These are phyloP conservation scores for Daktulosphaira vitifoliae DNA, from an alignment of 1,140 invertebrate species.

Conservation along the genomic window DNA sequence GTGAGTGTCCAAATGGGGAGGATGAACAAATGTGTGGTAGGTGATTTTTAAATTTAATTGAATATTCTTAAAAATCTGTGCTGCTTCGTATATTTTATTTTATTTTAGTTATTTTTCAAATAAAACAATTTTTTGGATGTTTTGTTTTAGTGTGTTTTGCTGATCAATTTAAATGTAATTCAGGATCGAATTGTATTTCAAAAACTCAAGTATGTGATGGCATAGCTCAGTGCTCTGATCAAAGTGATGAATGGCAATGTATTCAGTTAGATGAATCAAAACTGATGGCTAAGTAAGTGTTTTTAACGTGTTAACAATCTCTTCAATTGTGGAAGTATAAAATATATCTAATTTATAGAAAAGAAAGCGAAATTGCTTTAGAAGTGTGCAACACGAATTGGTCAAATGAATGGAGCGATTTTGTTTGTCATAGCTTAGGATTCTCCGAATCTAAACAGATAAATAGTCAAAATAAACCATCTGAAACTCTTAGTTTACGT, in stretches of 20 bases:
- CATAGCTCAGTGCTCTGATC: constrained; percentile 52
- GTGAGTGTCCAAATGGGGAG: constrained; percentile 55
- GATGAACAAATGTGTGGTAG: constrained; percentile 54
- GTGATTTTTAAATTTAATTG: no score
- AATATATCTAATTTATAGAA: constrained; percentile 39
- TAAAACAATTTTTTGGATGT: neutral
- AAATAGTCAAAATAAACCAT: constrained; percentile 11
- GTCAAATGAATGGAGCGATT: constrained; percentile 48
- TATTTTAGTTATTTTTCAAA: no score
- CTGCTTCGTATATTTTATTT: no score
- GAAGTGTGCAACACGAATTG: constrained; percentile 50
- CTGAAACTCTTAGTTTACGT: constrained; percentile 36
- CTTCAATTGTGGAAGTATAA: no score
- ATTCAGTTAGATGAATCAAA: constrained; percentile 9
- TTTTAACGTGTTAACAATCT: no score
- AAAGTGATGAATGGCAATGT: constrained; percentile 54
- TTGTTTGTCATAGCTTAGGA: constrained; percentile 49
- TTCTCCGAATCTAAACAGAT: constrained; percentile 44
- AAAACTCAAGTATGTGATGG: constrained; percentile 51
- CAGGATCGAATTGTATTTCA: constrained; percentile 50
- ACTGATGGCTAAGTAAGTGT: constrained; percentile 17
- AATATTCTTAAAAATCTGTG: no score
- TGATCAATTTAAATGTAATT: constrained; percentile 51
- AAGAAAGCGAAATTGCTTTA: constrained; percentile 41
- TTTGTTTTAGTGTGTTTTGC: constrained; percentile 46